phyloP scores from a whole-genome alignment of 1,140 invertebrate species.

The Aphidius gifuensis region DNA sequence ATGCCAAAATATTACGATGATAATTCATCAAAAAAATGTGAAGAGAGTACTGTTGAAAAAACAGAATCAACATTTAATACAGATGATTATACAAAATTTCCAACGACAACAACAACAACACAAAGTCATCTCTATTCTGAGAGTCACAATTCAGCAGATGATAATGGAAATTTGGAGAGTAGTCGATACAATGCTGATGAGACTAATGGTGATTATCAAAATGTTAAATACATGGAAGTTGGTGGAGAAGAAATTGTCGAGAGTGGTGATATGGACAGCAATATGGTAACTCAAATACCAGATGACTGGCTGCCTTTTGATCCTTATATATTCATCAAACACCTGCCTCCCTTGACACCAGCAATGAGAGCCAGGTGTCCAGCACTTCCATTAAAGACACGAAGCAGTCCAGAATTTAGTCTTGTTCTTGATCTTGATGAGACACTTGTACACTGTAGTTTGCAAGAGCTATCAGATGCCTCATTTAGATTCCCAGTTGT shows the following conservation, averaged over 20 bases:
- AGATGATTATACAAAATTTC: not conserved
- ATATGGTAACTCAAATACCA: constrained; percentile 59
- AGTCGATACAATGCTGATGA: constrained; percentile 41
- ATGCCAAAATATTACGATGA: constrained; percentile 3
- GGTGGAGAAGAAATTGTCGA: constrained; percentile 54
- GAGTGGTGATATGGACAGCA: constrained; percentile 54
- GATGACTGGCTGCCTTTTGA: constrained; percentile 82
- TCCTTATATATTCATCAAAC: constrained; percentile 89
- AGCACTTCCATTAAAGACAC: constrained; percentile 87
- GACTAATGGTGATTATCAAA: constrained; percentile 42
- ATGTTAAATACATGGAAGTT: constrained; percentile 49
- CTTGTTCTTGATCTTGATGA: constrained; percentile 90
- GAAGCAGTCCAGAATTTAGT: constrained; percentile 91
- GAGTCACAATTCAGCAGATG: not conserved
- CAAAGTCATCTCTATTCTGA: too few relatives aligned
- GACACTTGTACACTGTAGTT: constrained; percentile 92
- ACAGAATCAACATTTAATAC: not conserved
- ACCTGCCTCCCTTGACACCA: constrained; percentile 83
- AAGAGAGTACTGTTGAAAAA: not conserved
- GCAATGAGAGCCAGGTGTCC: constrained; percentile 84
- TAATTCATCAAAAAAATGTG: not conserved
- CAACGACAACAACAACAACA: too few relatives aligned
- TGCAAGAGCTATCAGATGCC: constrained; percentile 88
- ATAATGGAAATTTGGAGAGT: constrained; percentile 42
- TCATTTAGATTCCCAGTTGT: constrained; percentile 91